A percentile compares a stretch with the other conserved stretches of the same genome.
Conservation (phyloP, 2,888 invertebrate species). For the Petrophora chlorosata region DNA sequence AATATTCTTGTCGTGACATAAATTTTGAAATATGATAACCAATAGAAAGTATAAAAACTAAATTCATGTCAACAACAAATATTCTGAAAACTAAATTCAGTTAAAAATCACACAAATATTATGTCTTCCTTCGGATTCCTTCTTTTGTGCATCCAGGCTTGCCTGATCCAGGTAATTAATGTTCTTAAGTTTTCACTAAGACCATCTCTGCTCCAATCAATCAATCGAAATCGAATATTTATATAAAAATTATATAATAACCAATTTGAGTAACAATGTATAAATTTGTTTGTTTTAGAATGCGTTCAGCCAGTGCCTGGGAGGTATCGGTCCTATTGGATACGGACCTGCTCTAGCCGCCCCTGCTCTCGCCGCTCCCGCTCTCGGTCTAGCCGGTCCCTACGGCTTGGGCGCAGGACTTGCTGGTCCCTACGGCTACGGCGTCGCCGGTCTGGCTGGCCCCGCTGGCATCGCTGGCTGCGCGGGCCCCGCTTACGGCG, state of each 20-base stretch:
- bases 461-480: conserved; percentile 23
- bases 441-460: conserved; percentile 34
- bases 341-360: background rate
- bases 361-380: background rate
- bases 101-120: conserved; percentile 19
- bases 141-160: conserved; percentile 45
- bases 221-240: too few species aligned
- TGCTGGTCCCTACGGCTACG: conserved; percentile 3
- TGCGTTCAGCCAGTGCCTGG: conserved; percentile 2
- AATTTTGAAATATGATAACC: background rate
- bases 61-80: background rate
- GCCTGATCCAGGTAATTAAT: conserved; percentile 45
- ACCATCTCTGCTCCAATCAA: too few species aligned
- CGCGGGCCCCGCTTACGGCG: conserved; percentile 25
- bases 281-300: conserved; percentile 6
- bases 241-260: too few species aligned
- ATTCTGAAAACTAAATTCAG: background rate
- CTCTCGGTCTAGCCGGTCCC: background rate
- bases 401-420: conserved; percentile 2
- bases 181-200: too few species aligned
- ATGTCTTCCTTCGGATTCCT: conserved; percentile 25
- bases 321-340: background rate
- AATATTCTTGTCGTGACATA: too few species aligned
- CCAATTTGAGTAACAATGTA: too few species aligned
- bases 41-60: background rate